Evolutionary conservation across 1,140 invertebrate species (phyloP).

Genomic region (Apis laboriosa): DNA sequence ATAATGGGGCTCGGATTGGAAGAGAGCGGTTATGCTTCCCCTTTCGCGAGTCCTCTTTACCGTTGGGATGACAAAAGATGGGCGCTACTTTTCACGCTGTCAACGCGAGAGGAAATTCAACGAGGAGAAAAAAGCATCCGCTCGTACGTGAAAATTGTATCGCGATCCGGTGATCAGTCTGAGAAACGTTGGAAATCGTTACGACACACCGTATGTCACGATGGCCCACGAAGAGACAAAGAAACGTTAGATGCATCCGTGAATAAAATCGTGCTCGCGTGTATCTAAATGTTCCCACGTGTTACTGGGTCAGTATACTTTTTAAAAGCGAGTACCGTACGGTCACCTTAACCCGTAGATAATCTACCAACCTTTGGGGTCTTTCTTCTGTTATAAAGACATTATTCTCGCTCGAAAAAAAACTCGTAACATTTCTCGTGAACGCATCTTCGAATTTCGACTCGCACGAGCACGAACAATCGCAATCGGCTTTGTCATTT

Average conservation of each 20-base stretch:
- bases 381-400: conserved; percentile 21
- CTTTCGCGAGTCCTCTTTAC: neutral
- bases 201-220: conserved; percentile 52
- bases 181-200: conserved; percentile 61
- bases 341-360: conserved; percentile 60
- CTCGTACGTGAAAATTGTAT: conserved; percentile 41
- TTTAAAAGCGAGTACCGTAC: conserved; percentile 66
- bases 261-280: conserved; percentile 52
- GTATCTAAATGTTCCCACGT: conserved; percentile 66
- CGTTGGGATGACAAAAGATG: conserved; percentile 30
- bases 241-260: conserved; percentile 62
- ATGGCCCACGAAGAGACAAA: conserved; percentile 34
- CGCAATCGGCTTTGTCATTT: too few species aligned
- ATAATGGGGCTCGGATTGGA: too few species aligned
- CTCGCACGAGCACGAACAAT: too few species aligned
- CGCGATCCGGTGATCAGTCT: conserved; percentile 23
- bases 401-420: neutral
- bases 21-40: neutral
- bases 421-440: neutral
- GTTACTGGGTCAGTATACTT: conserved; percentile 69
- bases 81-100: conserved; percentile 14
- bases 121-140: conserved; percentile 16
- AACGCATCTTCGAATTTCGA: neutral
- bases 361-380: conserved; percentile 49
- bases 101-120: conserved; percentile 32